phyloP scores from a whole-genome alignment of 2,888 invertebrate genomes.

The Pollenia griseotomentosa region DNA sequence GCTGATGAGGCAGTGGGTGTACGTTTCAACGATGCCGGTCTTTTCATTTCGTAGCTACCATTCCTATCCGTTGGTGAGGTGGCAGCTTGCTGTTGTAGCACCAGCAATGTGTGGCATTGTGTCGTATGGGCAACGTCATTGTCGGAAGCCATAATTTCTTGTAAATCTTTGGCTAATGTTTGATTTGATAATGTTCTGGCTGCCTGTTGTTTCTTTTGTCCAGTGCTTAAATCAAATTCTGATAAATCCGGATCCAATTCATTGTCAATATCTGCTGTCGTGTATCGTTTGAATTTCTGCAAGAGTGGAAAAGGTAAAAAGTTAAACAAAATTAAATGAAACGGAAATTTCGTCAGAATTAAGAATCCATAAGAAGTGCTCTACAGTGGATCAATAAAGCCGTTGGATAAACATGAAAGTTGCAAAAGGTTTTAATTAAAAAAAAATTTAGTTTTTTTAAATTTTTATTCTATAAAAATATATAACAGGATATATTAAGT shows the following conservation, averaged over 20 bases:
- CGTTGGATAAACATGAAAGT: too few relatives aligned
- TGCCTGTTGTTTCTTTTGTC: conserved; percentile 78
- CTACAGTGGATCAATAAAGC: too few relatives aligned
- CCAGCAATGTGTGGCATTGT: conserved; percentile 79
- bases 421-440: too few relatives aligned
- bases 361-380: neutral
- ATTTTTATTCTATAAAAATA: too few relatives aligned
- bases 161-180: conserved; percentile 81
- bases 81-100: conserved; percentile 66
- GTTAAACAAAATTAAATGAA: conserved; percentile 11
- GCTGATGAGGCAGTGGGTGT: conserved; percentile 80
- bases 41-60: conserved; percentile 81
- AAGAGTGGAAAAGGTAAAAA: conserved; percentile 27
- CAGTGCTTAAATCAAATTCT: conserved; percentile 81
- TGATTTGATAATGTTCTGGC: conserved; percentile 81
- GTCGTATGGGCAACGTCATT: conserved; percentile 74
- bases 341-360: neutral
- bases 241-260: conserved; percentile 80
- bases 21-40: conserved; percentile 80
- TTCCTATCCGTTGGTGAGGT: conserved; percentile 75
- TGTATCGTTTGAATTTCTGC: conserved; percentile 82
- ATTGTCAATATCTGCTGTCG: conserved; percentile 81
- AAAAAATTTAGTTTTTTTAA: too few relatives aligned
- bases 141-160: conserved; percentile 80
- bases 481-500: too few relatives aligned